Conservation (phyloP, 2,888 invertebrate genomes). For the Nipponacmea schrenckii region DNA sequence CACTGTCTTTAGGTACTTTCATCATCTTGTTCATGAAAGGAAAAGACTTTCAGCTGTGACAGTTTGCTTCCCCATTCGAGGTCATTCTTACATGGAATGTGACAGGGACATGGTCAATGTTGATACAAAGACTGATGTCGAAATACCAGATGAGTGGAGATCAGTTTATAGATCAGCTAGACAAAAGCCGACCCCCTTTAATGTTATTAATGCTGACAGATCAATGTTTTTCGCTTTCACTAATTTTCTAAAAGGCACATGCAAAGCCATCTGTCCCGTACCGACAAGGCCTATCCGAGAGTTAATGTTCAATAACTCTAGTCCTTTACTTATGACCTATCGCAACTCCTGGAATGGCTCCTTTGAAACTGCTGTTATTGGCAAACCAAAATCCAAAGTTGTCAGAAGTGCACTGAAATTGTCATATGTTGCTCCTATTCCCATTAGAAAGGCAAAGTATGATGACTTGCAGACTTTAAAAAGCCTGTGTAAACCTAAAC, state of each 20-base stretch:
- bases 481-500: no score
- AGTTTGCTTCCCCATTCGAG: conserved; percentile 16
- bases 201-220: neutral
- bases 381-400: no score
- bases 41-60: conserved; percentile 1
- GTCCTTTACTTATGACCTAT: neutral
- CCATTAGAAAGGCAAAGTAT: no score
- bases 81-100: conserved; percentile 16
- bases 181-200: conserved; percentile 12
- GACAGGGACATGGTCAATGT: conserved; percentile 11
- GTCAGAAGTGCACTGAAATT: no score
- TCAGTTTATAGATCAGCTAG: neutral
- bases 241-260: neutral
- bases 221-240: neutral
- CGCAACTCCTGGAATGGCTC: conserved; percentile 9
- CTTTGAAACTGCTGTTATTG: conserved; percentile 2
- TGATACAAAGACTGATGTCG: conserved; percentile 7
- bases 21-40: neutral
- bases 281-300: conserved; percentile 10
- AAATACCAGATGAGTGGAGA: conserved; percentile 7
- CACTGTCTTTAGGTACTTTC: neutral
- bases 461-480: no score
- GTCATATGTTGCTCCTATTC: no score
- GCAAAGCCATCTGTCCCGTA: conserved; percentile 5
- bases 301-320: neutral